Conservation (phyloP, 2,888 invertebrate genomes). For the Blera fallax region DNA sequence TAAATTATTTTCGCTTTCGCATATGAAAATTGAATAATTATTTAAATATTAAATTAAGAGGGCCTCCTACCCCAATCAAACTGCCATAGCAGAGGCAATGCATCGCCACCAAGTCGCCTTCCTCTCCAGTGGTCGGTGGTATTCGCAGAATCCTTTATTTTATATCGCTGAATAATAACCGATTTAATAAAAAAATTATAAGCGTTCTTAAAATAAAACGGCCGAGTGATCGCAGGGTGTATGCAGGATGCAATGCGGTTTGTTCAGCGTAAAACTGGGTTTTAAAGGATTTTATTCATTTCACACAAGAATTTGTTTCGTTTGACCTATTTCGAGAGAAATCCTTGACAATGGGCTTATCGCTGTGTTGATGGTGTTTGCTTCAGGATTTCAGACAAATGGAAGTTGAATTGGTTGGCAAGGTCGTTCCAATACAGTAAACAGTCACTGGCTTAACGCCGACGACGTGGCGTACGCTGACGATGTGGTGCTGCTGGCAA, state of each 20-base stretch:
- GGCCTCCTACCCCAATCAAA: conserved; percentile 10
- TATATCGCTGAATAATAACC: conserved; percentile 51
- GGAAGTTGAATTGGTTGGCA: too few relatives aligned
- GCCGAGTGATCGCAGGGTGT: conserved; percentile 40
- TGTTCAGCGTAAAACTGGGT: not conserved
- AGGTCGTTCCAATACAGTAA: too few relatives aligned
- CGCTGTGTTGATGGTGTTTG: too few relatives aligned
- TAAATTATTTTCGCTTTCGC: conserved; percentile 72
- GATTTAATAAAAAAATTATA: conserved; percentile 45
- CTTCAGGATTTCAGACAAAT: too few relatives aligned
- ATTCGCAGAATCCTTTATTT: conserved; percentile 15
- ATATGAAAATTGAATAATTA: conserved; percentile 72
- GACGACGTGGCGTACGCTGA: too few relatives aligned
- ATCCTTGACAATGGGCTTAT: too few relatives aligned
- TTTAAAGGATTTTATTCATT: conserved; percentile 19
- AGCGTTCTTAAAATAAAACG: conserved; percentile 47
- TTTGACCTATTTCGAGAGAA: too few relatives aligned
- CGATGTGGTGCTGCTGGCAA: too few relatives aligned
- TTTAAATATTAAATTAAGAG: conserved; percentile 71
- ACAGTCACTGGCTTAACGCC: too few relatives aligned
- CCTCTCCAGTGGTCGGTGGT: not conserved
- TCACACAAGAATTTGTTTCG: not conserved
- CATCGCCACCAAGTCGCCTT: conserved; percentile 17
- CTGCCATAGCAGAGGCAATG: conserved; percentile 27
- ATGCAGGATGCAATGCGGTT: not conserved